A percentile compares a stretch with the other conserved stretches of the same genome.
Conservation (phyloP, 2,113 vertebrate genomes). For the Bos taurus region ARS-UCD2.0 NC_037352.1:5952501-5953000, state of each 20-base stretch:
- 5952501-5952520: not conserved
- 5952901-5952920: slow-evolving; percentile 34
- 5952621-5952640: not conserved
- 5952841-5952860: not conserved
- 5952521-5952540: not conserved
- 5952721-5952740: not conserved
- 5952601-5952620: not conserved
- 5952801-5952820: slow-evolving; percentile 11
- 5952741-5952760: slow-evolving; percentile 28
- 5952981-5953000: not conserved
- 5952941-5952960: slow-evolving; percentile 9
- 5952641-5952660: not conserved
- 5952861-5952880: slow-evolving; percentile 8
- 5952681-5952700: not conserved
- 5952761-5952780: not conserved
- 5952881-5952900: slow-evolving; percentile 45
- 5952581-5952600: not conserved
- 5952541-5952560: not conserved
- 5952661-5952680: not conserved
- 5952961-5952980: not conserved
- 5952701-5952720: not conserved
- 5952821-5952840: slow-evolving; percentile 24
- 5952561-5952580: not conserved
- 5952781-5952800: not conserved
- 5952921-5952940: slow-evolving; percentile 55